A percentile compares a stretch with the other conserved stretches of the same genome.
phyloP scores from a whole-genome alignment of 2,797 vertebrate genomes.

The Leptoclinus maculatus region DNA sequence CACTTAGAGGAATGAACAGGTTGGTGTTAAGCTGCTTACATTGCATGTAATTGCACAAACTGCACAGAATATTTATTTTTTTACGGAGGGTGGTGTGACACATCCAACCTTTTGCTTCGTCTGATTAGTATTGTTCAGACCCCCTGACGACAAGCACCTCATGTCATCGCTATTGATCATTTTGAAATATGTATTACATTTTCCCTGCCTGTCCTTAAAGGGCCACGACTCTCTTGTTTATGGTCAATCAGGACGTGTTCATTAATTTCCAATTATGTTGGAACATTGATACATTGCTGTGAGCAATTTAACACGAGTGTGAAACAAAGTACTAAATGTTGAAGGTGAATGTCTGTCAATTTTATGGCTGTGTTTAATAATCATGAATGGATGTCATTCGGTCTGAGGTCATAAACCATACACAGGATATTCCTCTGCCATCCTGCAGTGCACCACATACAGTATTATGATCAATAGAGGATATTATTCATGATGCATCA shows the following conservation, averaged over 20 bases:
- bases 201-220: slow-evolving; percentile 34
- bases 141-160: slow-evolving; percentile 15
- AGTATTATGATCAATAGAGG: slow-evolving; percentile 18
- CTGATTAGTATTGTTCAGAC: slow-evolving; percentile 31
- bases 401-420: slow-evolving; percentile 32
- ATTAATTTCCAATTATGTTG: slow-evolving; percentile 51
- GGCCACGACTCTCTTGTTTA: slow-evolving; percentile 38
- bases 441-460: neutral
- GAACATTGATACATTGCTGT: slow-evolving; percentile 25
- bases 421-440: slow-evolving; percentile 24
- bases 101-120: slow-evolving; percentile 31
- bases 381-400: slow-evolving; percentile 27
- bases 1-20: slow-evolving; percentile 45
- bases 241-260: slow-evolving; percentile 36
- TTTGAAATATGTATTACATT: slow-evolving; percentile 36
- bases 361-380: slow-evolving; percentile 40
- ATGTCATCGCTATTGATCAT: slow-evolving; percentile 41
- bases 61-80: slow-evolving; percentile 2
- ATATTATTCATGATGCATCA: slow-evolving; percentile 50
- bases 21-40: slow-evolving; percentile 18
- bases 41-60: slow-evolving; percentile 5
- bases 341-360: slow-evolving; percentile 27
- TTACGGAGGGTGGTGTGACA: slow-evolving; percentile 1
- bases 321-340: slow-evolving; percentile 24
- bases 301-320: slow-evolving; percentile 33